A percentile compares a stretch with the other conserved stretches of the same genome.
These are phyloP conservation scores for Drosophila ogumai DNA, from an alignment of 1,140 invertebrate species.

Conservation along the genomic window DNA sequence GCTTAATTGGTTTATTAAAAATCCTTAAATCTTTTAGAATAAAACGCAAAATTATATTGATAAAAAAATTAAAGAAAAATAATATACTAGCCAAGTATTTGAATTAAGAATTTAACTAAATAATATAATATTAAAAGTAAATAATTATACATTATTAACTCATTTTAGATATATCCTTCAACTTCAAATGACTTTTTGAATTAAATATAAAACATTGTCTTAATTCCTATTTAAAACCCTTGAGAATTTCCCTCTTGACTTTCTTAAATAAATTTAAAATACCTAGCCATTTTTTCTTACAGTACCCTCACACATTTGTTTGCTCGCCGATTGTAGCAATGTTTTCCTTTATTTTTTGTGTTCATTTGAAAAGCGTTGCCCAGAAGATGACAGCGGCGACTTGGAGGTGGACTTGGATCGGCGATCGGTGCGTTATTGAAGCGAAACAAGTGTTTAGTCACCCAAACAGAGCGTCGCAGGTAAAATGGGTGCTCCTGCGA, in stretches of 20 bases:
- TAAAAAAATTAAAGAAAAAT: not conserved
- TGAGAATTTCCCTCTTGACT: not conserved
- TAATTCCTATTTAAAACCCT: not conserved
- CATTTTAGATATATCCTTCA: not conserved
- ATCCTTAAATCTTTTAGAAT: too few species aligned
- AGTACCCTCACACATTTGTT: conserved; percentile 28
- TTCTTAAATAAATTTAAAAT: not conserved
- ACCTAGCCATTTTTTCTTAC: not conserved
- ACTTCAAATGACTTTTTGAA: not conserved
- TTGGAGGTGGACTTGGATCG: conserved; percentile 43
- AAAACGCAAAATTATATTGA: not conserved
- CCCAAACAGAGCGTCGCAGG: conserved; percentile 76
- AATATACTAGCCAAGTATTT: not conserved
- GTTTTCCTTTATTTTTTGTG: conserved; percentile 20
- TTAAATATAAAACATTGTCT: not conserved
- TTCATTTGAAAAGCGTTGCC: conserved; percentile 52
- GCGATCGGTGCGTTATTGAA: conserved; percentile 83
- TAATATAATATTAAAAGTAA: not conserved
- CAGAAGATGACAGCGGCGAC: conserved; percentile 68
- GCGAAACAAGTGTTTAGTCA: conserved; percentile 85
- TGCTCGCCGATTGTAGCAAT: conserved; percentile 28
- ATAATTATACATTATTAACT: not conserved
- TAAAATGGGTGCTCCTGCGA: conserved; percentile 72
- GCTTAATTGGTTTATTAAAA: too few species aligned
- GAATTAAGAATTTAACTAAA: too few species aligned